Evolutionary conservation across 2,113 vertebrate genomes (phyloP), one percentile per base, ranked within the genome.

Genomic region (Herpailurus yagouaroundi): DNA sequence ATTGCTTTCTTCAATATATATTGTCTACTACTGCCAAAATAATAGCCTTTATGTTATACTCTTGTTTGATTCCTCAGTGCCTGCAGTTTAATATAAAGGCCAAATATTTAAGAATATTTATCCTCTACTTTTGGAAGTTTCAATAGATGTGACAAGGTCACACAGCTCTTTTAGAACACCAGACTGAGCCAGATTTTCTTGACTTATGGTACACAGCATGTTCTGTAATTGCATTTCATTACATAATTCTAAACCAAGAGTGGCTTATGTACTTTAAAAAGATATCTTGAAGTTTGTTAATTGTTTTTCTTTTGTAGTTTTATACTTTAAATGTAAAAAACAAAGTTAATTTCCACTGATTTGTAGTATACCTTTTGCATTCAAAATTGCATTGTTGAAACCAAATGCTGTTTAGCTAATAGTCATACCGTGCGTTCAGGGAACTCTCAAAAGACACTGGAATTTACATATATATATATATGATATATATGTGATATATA

Each of bases 191-290:
- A 77, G 0, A 33, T 94, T 92, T 88, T 83, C 76, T 45, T 96
- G 38, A 88, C 21, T 81, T 81, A 25, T 3, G 71, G 36, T 73
- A 73, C 8, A 86, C 10, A 93, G 18, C 27, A n/a, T 79, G 45
- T 95, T 89, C 55, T 89, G 1, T 91, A 48, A 74, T 60, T 93
- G 63, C 63, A 38, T 95, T 68, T 96, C 60, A 50, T 89, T 90
- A 68, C 36, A 84, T 85, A 80, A 60, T 93, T 93, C 55, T 87
- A 81, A 94, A 85, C 55, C 60, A 81, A 38, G 36, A 88, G 36
- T 86, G 29, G 12, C 68, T 81, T 90, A 21, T 74, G 7, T 89
- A 50, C 41, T n/a, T 80, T 36, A 82, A 60, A 92, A 92, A 83
- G 48, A 29, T 48, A 41, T 55, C 77, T 87, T 80, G 55, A 81